phyloP scores from a whole-genome alignment of 2,888 invertebrate genomes.

The Ennomos fuscantarius region DNA sequence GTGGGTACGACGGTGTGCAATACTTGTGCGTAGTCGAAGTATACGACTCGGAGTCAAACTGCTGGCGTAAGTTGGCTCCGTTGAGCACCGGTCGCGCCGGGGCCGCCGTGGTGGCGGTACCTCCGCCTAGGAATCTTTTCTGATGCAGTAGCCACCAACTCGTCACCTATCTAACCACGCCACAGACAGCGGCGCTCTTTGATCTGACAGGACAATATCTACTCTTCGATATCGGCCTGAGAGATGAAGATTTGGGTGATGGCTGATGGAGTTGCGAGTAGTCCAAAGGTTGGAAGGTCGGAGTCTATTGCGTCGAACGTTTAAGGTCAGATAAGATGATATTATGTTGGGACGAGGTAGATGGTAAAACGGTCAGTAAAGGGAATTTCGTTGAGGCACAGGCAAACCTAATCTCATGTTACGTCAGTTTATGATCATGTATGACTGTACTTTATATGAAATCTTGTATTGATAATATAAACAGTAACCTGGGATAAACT shows the following conservation, averaged over 20 bases:
- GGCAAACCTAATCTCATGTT: no score
- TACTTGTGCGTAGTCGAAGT: conserved; percentile 95
- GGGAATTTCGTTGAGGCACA: no score
- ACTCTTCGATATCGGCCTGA: conserved; percentile 28
- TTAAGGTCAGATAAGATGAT: no score
- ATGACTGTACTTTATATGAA: no score
- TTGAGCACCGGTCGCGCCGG: conserved; percentile 94
- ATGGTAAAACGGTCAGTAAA: no score
- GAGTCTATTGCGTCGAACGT: no score
- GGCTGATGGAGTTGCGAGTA: no score
- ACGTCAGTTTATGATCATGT: no score
- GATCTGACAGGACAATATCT: conserved; percentile 15
- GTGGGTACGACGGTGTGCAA: conserved; percentile 96
- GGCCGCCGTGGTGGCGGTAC: conserved; percentile 92
- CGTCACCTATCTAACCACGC: conserved; percentile 44
- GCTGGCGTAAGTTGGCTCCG: conserved; percentile 91
- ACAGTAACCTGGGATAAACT: no score
- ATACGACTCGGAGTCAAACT: conserved; percentile 93
- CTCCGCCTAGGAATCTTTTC: conserved; percentile 69
- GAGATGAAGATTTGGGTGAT: not conserved
- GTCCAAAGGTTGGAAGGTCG: no score
- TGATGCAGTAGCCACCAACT: conserved; percentile 58
- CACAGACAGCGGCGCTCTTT: conserved; percentile 25
- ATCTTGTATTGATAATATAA: no score
- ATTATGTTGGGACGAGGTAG: no score